phyloP scores from a whole-genome alignment of 2,113 vertebrate species.

The Gallinago media region DNA sequence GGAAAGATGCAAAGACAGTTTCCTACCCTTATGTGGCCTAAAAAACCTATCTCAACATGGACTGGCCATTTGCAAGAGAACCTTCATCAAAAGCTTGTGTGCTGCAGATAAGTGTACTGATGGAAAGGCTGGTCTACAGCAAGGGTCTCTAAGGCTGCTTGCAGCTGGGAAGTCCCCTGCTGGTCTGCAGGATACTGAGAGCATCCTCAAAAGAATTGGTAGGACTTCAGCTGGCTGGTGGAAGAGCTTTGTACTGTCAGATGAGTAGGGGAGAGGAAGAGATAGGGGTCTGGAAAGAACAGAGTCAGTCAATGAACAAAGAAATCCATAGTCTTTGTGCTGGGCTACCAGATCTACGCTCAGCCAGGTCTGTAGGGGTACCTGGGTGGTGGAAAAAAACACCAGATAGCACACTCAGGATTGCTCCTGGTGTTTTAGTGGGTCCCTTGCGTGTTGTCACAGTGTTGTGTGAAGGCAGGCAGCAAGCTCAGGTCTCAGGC shows the following conservation, averaged over 20 bases:
- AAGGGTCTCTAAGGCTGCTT: neutral
- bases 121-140: neutral
- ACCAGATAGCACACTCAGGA: fast-evolving
- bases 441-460: neutral
- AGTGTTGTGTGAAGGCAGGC: neutral
- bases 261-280: neutral
- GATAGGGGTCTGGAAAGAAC: neutral
- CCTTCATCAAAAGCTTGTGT: neutral
- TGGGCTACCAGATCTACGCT: neutral
- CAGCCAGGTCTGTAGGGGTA: neutral
- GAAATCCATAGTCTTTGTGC: neutral
- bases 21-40: neutral
- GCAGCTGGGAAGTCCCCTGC: neutral
- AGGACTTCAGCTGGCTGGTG: neutral
- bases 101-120: neutral
- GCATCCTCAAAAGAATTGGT: neutral
- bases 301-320: neutral
- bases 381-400: neutral
- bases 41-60: neutral
- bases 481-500: neutral
- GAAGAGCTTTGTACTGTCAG: neutral
- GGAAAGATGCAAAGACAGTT: neutral
- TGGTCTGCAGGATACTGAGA: neutral
- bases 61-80: neutral
- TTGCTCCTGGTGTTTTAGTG: neutral